Percentiles rank a stretch among this genome's conserved stretches.
These are phyloP conservation scores for Campylorhamphus procurvoides DNA, from an alignment of 2,113 vertebrate species.

Conservation along the genomic window DNA sequence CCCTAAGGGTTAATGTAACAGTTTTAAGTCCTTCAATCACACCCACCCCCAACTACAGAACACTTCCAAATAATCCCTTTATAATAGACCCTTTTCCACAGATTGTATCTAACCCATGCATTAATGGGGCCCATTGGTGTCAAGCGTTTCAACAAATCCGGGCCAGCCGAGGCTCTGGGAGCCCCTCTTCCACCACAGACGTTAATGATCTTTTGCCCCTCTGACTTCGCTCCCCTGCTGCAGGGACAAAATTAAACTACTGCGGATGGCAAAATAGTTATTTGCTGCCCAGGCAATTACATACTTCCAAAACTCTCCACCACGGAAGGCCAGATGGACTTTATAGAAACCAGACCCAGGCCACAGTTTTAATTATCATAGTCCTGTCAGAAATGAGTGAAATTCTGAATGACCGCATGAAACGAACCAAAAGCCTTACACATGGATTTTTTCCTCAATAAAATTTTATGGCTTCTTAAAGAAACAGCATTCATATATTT, in stretches of 20 bases:
- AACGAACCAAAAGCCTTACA: constrained; percentile 52
- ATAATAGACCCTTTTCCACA: constrained; percentile 59
- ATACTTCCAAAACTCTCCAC: constrained; percentile 43
- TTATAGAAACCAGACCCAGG: constrained; percentile 70
- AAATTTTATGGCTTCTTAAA: constrained; percentile 63
- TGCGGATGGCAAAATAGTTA: constrained; percentile 40
- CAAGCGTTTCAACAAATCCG: constrained; percentile 44
- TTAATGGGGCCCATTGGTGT: constrained; percentile 50
- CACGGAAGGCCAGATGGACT: constrained; percentile 57
- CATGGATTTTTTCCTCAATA: constrained; percentile 64
- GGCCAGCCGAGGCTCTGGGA: not conserved
- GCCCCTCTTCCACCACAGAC: constrained; percentile 15
- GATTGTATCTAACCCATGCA: constrained; percentile 65
- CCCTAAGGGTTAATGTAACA: constrained; percentile 41
- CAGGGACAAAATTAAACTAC: constrained; percentile 63
- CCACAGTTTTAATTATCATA: constrained; percentile 62
- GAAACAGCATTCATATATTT: constrained; percentile 65
- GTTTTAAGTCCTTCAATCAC: constrained; percentile 59
- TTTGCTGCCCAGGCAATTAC: constrained; percentile 60
- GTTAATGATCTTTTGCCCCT: constrained; percentile 66
- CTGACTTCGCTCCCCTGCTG: constrained; percentile 54
- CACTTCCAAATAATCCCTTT: constrained; percentile 59
- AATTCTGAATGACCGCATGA: constrained; percentile 67
- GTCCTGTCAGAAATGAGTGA: constrained; percentile 67
- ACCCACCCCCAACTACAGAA: constrained; percentile 53